These are phyloP conservation scores for Yasuhikotakia modesta DNA, from an alignment of 2,797 vertebrate species.

Conservation along the genomic window DNA sequence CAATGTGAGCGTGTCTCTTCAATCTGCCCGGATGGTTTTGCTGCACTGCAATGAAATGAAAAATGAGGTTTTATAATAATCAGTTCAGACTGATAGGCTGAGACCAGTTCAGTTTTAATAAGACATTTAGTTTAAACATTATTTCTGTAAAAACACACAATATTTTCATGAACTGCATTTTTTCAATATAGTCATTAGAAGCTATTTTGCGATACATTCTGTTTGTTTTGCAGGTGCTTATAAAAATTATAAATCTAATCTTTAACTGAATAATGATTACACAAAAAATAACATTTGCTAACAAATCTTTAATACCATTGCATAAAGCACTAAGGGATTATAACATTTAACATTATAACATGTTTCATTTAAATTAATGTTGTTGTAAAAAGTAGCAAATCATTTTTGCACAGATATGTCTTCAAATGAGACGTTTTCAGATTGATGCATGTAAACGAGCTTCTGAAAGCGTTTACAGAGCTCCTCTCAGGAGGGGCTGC, in stretches of 20 bases:
- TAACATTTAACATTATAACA: too few species aligned
- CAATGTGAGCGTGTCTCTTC: slow-evolving; percentile 42
- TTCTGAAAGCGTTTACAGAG: background rate
- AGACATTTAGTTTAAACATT: background rate
- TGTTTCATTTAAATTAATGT: background rate
- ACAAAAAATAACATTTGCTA: background rate
- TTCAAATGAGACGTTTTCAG: background rate
- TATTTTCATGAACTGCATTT: background rate
- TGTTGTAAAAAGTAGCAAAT: background rate
- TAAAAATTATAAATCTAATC: too few species aligned
- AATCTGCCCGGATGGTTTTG: slow-evolving; percentile 37
- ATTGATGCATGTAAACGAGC: background rate
- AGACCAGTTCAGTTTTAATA: background rate
- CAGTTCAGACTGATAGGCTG: background rate
- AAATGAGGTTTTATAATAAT: slow-evolving; percentile 37
- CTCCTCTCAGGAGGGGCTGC: background rate
- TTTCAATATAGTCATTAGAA: background rate
- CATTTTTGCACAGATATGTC: background rate
- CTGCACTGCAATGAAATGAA: slow-evolving; percentile 15
- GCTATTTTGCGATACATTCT: background rate
- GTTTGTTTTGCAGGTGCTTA: background rate
- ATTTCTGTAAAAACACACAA: too few species aligned
- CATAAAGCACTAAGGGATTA: background rate
- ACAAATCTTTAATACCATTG: background rate
- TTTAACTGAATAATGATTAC: too few species aligned